Base-by-base conservation (phyloP, 2,113 vertebrate genomes). In the Oncorhynchus gorbuscha region DNA sequence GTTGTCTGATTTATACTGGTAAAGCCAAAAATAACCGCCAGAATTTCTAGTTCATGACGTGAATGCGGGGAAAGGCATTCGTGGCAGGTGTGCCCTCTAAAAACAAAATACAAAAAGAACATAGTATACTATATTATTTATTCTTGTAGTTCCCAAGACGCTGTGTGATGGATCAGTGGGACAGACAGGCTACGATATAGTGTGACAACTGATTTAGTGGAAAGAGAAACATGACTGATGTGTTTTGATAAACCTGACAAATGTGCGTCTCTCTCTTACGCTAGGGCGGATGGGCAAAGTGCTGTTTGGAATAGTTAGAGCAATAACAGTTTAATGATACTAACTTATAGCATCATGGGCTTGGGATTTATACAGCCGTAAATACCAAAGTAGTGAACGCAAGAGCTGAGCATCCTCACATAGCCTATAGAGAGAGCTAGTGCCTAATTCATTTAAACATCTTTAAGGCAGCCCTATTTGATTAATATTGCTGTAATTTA, bases 191-290 rank as follows among this genome's bases (percentile, higher is more conserved):
- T 28, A 75, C 24, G 20, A 69, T 74, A 78, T 74, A 35, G 14
- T 68, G 22, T 16, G 48, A 28, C 28, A 78, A 51, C 28, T 75
- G 64, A 84, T 83, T 75, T 79, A 30, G 51, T 45, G 74, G 49
- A 32, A 39, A 58, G 9, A 74, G 71, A 86, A 67, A 48, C 3
- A 48, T 78, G 79, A 76, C 45, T 79, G 75, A 83, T 77, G 73
- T 79, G 65, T 88, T 86, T 83, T 76, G 69, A 81, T 80, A 83
- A 76, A 85, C 59, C 76, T 75, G 70, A 87, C 80, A 77, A 55
- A 51, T 4, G 20, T 16, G 14, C 1, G 4, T 76, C 65, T n/a
- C 20, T 61, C 69, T 45, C 39, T 45, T 9, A 11, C 9, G 13
- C 24, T 16, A 35, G 28, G 30, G 74, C 22, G 22, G 49, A 75